Evolutionary conservation across 2,888 invertebrate genomes (phyloP), one percentile per base, ranked within the genome.

Genomic region (Athalia rosae): DNA sequence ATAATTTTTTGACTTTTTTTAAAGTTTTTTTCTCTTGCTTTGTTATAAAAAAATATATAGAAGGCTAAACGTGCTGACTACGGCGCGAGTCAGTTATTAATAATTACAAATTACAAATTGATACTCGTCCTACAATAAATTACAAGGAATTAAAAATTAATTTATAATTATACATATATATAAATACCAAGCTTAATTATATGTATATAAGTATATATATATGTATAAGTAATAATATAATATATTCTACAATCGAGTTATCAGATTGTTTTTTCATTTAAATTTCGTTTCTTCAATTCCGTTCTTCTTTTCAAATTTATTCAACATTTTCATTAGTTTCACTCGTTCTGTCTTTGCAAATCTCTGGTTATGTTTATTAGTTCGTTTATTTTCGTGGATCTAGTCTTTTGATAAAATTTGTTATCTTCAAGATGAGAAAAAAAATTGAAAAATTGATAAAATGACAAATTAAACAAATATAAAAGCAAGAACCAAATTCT

Each of bases 41-140:
- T 67, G 50, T 67, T 67, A 67, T 67, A 53, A 67, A 67, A 67
- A 67, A 67, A 67, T 67, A 59, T 59, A 67, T 67, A 67, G 67
- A 67, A 67, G 67, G 67, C 67, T 67, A 67, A 41, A 59, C 48
- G 64, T 67, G 67, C 67, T 53, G 67, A 67, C 53, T 67, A 50
- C 67, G 41, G n/a, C 9, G 50, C 53, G 53, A 53, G 67, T 50
- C 67, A 66, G 15, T 66, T n/a, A 48, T 9, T 53, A 41, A 53
- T 67, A 28, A 28, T 28, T 28, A 67, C 67, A 67, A 67, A 67
- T 67, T 67, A 53, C 67, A 67, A 67, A 67, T 13, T 67, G 67
- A 41, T 53, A 53, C 67, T 43, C 50, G 41, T 41, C 48, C 67
- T 67, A 67, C 67, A 67, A 67, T 67, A 50, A 67, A 50, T 67